A percentile compares a stretch with the other conserved stretches of the same genome.
phyloP scores from a whole-genome alignment of 2,113 vertebrate genomes.

The Indicator maculatus region DNA sequence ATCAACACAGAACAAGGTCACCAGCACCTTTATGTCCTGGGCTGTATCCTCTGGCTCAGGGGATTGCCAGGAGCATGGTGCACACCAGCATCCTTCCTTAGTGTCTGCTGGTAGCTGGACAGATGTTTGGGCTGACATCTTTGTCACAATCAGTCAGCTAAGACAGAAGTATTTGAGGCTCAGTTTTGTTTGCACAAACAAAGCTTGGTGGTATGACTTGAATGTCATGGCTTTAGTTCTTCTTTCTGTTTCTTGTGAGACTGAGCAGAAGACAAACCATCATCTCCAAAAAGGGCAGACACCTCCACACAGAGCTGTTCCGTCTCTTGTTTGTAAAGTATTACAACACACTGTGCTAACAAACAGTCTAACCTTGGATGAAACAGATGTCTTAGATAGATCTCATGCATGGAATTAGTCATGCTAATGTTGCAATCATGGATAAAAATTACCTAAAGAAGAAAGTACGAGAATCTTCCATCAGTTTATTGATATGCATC shows the following conservation, averaged over 20 bases:
- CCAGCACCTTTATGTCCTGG: not conserved
- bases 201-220: not conserved
- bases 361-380: not conserved
- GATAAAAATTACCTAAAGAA: not conserved
- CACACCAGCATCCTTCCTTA: not conserved
- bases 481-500: not conserved
- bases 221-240: not conserved
- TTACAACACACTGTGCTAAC: constrained; percentile 20
- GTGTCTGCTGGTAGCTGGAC: not conserved
- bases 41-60: not conserved
- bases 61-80: not conserved
- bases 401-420: constrained; percentile 1
- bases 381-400: not conserved
- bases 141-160: not conserved
- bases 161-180: not conserved
- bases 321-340: constrained; percentile 5
- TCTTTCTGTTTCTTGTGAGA: not conserved
- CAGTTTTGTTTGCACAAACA: not conserved
- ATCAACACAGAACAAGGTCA: not conserved
- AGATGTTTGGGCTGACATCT: not conserved
- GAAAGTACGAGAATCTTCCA: not conserved
- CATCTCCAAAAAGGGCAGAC: not conserved
- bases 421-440: not conserved
- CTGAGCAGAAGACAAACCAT: not conserved
- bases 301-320: not conserved